Evolutionary conservation across 2,113 vertebrate genomes (phyloP), one percentile per base, ranked within the genome.

Genomic region (Vanacampus margaritifer): DNA sequence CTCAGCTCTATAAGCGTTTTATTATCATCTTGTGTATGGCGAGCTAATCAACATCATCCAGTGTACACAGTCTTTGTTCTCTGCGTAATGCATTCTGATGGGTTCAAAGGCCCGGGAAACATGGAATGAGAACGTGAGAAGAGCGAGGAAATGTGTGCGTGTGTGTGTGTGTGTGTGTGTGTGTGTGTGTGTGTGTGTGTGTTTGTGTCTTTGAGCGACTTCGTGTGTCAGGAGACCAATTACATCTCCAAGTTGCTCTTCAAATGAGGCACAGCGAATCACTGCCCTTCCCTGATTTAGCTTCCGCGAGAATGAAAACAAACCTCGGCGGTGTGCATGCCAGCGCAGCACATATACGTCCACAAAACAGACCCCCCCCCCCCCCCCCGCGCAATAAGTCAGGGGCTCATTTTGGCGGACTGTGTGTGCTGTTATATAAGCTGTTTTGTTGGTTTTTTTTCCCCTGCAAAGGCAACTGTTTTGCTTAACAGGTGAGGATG

Each of bases 101-200:
- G 72, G 76, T 88, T 87, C 84, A 89, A 89, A 89, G 84, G 74
- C 79, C 82, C 70, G 60, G 71, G 74, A 88, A 89, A 81, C 74
- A 76, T 71, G 62, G 65, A 60, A 68, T 41, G 72, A 63, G 76
- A 66, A 64, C 58, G 60, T 41, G 28, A 78, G 80, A 54, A 43
- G 48, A 60, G 56, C 6, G 16, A 24, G 67, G 17, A 35, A 39
- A 19, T 53, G 59, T 37, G 64, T 53, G 59, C 26, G 39, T 32
- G 16, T 23, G n/a, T n/a, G n/a, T 53, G 59, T 36, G 64, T 53
- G 59, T 43, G 39, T 32, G 16, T 23, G 57, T 21, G 68, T 24
- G 41, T 10, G 26, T 51, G 58, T 39, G 66, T 51, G 59, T 45
- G 14, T 32, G 8, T 21, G 56, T 62, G 71, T 66, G 43, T 35